A percentile compares a stretch with the other conserved stretches of the same genome.
These are phyloP conservation scores for Ochlodes sylvanus DNA, from an alignment of 2,888 invertebrate genomes.

Conservation along the genomic window DNA sequence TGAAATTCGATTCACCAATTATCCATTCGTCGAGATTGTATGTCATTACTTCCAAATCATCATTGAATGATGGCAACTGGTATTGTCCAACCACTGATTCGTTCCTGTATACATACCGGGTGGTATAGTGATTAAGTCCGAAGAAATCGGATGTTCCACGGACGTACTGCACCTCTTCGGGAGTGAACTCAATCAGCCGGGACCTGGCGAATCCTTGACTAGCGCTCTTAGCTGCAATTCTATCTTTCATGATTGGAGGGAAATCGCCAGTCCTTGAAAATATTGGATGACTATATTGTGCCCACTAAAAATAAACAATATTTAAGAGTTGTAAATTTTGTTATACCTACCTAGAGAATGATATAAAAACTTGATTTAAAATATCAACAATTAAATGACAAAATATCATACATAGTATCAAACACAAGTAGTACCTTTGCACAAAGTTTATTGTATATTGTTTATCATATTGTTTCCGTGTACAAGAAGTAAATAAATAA, in stretches of 20 bases:
- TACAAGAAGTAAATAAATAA: too few species aligned
- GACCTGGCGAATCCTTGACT: conserved; percentile 70
- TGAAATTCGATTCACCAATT: conserved; percentile 42
- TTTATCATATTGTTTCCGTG: too few species aligned
- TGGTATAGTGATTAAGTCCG: conserved; percentile 87
- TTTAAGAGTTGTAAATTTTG: background rate
- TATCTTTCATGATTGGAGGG: conserved; percentile 84
- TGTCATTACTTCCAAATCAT: conserved; percentile 47
- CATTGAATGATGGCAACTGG: conserved; percentile 49
- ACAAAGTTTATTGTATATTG: too few species aligned
- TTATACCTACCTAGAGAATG: background rate
- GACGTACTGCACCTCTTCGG: conserved; percentile 62
- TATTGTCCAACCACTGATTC: conserved; percentile 46
- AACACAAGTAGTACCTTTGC: too few species aligned
- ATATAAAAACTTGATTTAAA: too few species aligned
- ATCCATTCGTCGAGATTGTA: conserved; percentile 49
- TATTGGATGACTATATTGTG: conserved; percentile 86
- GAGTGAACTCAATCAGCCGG: conserved; percentile 59
- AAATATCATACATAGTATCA: background rate
- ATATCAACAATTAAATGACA: background rate
- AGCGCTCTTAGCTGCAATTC: conserved; percentile 80
- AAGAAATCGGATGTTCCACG: conserved; percentile 61
- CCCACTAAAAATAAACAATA: conserved; percentile 63
- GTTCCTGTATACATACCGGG: conserved; percentile 54
- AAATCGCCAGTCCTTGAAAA: conserved; percentile 85